Evolutionary conservation across 2,113 vertebrate species (phyloP).

Genomic region (Psittacara wagleri): DNA sequence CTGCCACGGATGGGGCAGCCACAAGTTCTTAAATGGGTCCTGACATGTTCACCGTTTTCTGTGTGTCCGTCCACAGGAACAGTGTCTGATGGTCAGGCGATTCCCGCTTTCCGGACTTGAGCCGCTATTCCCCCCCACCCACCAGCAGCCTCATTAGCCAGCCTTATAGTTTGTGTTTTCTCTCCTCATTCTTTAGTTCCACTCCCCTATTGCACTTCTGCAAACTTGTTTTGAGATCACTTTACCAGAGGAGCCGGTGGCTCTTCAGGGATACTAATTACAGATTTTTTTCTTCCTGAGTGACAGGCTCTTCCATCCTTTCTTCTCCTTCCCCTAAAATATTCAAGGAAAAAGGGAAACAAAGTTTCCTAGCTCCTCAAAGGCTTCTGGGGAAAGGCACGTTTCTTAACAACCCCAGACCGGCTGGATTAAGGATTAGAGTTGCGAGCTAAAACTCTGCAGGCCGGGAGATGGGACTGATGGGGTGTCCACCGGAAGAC

Average conservation of each 20-base stretch:
- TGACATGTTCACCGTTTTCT: neutral
- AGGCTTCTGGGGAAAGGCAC: neutral
- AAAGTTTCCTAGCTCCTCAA: neutral
- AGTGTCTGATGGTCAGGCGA: neutral
- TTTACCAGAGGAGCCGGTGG: slow-evolving; percentile 66
- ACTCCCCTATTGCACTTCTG: slow-evolving; percentile 49
- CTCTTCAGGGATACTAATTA: slow-evolving; percentile 46
- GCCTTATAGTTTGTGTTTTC: slow-evolving; percentile 46
- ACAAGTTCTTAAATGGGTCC: neutral
- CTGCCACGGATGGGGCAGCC: neutral
- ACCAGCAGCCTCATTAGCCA: slow-evolving; percentile 57
- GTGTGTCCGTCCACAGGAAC: neutral
- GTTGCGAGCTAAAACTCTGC: neutral
- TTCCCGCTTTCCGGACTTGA: slow-evolving; percentile 47
- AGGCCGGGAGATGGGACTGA: neutral
- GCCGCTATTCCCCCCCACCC: neutral
- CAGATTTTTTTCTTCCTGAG: neutral
- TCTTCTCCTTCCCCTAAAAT: neutral
- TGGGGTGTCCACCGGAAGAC: neutral
- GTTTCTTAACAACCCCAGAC: neutral
- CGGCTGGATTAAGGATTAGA: neutral
- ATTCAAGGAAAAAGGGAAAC: neutral
- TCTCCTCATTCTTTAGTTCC: slow-evolving; percentile 56
- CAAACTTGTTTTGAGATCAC: slow-evolving; percentile 75
- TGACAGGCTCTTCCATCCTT: slow-evolving; percentile 7